phyloP scores from a whole-genome alignment of 2,888 invertebrate genomes.

The Coelinius sp. region DNA sequence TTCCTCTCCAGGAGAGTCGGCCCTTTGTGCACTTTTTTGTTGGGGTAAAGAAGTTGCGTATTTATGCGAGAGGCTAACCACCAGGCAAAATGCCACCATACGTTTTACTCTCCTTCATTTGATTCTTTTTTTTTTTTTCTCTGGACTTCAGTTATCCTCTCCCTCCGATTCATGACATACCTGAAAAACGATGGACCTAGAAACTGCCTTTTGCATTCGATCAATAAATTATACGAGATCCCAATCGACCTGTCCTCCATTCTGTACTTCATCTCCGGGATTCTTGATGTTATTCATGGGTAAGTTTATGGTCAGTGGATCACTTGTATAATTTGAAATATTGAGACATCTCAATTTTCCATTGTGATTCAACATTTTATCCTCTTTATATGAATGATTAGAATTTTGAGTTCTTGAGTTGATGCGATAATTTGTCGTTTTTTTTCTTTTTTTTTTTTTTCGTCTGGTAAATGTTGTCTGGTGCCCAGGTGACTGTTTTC shows the following conservation, averaged over 20 bases:
- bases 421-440: background rate
- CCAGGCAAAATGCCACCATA: conserved; percentile 34
- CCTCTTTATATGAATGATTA: too few species aligned
- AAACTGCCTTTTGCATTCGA: conserved; percentile 28
- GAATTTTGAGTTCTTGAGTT: too few species aligned
- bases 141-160: conserved; percentile 32
- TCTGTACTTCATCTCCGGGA: conserved; percentile 16
- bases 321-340: background rate
- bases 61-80: conserved; percentile 62
- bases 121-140: conserved; percentile 40
- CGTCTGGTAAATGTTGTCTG: background rate
- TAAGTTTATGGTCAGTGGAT: background rate
- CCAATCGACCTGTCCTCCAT: conserved; percentile 33
- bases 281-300: conserved; percentile 1
- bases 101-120: conserved; percentile 32
- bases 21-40: conserved; percentile 66
- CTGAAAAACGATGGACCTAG: conserved; percentile 42
- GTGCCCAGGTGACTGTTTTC: background rate
- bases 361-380: too few species aligned
- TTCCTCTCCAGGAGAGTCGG: conserved; percentile 57
- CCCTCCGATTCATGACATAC: conserved; percentile 43
- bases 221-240: conserved; percentile 37
- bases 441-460: background rate
- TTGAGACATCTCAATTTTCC: conserved; percentile 9
- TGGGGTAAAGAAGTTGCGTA: conserved; percentile 53